These are phyloP conservation scores for Eulemur macaco DNA, from an alignment of 2,113 vertebrate species.

Conservation along the genomic window DNA sequence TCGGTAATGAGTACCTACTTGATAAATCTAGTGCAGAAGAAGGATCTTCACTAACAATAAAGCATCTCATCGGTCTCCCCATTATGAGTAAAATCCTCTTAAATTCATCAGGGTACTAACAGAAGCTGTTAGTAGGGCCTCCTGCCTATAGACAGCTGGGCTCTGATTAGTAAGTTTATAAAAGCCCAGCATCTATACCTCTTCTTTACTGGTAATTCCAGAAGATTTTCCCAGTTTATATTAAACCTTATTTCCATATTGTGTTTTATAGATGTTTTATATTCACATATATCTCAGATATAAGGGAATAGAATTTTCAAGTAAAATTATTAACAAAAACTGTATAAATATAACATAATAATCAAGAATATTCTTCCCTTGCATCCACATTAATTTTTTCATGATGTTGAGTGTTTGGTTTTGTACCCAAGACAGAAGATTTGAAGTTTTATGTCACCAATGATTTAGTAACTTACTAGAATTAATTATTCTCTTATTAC, in stretches of 20 bases:
- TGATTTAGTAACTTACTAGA: not conserved
- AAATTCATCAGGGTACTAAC: not conserved
- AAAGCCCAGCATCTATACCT: not conserved
- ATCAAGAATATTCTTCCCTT: not conserved
- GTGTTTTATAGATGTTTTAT: not conserved
- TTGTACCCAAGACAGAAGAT: not conserved
- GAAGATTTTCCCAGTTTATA: not conserved
- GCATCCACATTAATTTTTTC: not conserved
- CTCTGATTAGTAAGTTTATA: not conserved
- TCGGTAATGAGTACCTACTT: not conserved
- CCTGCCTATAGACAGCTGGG: not conserved
- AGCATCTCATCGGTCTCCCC: not conserved
- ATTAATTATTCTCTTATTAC: not conserved
- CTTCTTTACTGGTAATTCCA: constrained; percentile 11
- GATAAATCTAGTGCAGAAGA: not conserved
- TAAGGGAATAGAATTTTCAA: not conserved
- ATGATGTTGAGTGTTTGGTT: not conserved
- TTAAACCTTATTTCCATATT: not conserved
- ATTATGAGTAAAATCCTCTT: not conserved
- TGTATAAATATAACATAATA: not conserved
- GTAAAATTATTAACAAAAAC: not conserved
- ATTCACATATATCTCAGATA: not conserved
- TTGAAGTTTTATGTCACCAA: not conserved
- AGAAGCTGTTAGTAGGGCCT: not conserved
- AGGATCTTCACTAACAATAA: not conserved